Percentiles rank a stretch among this genome's conserved stretches.
phyloP scores from a whole-genome alignment of 2,888 invertebrate species.

The Drosophila planitibia region DNA sequence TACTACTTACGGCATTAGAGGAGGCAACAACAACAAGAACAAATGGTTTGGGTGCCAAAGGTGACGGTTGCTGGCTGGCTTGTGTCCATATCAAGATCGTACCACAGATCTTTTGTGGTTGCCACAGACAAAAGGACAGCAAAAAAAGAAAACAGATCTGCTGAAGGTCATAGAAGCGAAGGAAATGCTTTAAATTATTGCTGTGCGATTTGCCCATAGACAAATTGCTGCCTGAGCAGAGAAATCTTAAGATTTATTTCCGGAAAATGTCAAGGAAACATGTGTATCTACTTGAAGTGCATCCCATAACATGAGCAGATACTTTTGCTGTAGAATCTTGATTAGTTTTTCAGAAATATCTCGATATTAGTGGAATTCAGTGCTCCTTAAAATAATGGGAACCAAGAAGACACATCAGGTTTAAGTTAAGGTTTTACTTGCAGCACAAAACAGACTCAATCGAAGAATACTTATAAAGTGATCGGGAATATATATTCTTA shows the following conservation, averaged over 20 bases:
- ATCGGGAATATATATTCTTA: background rate
- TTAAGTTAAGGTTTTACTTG: background rate
- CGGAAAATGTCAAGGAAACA: conserved; percentile 21
- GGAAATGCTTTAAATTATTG: conserved; percentile 31
- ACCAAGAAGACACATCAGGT: background rate
- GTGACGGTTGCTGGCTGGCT: conserved; percentile 4
- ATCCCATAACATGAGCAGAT: background rate
- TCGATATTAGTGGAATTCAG: background rate
- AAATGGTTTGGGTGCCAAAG: background rate
- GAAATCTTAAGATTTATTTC: conserved; percentile 37
- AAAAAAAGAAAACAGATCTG: conserved; percentile 28
- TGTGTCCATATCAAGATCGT: conserved; percentile 51
- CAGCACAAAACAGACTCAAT: background rate
- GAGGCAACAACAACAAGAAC: background rate
- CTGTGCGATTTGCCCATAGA: conserved; percentile 22
- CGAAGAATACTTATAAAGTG: no score
- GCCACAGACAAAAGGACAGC: conserved; percentile 37
- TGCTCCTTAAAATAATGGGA: background rate
- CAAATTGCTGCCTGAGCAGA: conserved; percentile 30
- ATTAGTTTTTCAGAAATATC: background rate
- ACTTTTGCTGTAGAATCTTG: background rate
- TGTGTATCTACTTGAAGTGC: background rate
- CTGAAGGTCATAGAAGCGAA: conserved; percentile 65
- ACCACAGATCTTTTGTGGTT: conserved; percentile 68
- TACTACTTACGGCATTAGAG: conserved; percentile 22